These are phyloP conservation scores for Oligia latruncula DNA, from an alignment of 2,888 invertebrate genomes.

Conservation along the genomic window DNA sequence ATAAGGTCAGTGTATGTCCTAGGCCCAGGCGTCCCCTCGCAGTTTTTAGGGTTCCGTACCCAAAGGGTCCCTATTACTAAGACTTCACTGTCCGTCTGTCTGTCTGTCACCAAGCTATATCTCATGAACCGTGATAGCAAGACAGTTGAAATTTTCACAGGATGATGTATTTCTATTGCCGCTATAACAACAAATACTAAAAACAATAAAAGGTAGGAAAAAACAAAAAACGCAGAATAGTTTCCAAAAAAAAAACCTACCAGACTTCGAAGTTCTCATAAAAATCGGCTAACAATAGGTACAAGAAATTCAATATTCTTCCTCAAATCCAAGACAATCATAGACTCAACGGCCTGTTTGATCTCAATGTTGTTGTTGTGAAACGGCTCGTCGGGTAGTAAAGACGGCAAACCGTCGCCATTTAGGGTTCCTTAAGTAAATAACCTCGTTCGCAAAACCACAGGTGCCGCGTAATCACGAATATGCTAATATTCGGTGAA, in stretches of 20 bases:
- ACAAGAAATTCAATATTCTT: constrained; percentile 28
- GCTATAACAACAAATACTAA: too few relatives aligned
- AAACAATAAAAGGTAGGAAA: too few relatives aligned
- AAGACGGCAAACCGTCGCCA: constrained; percentile 28
- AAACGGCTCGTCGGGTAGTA: constrained; percentile 23
- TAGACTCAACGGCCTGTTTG: constrained; percentile 26
- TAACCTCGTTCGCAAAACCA: constrained; percentile 31
- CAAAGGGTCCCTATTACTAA: too few relatives aligned
- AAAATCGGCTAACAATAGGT: not conserved
- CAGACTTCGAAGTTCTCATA: not conserved
- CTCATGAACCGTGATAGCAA: too few relatives aligned
- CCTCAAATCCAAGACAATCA: constrained; percentile 6
- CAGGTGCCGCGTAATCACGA: constrained; percentile 52
- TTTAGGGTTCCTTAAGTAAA: constrained; percentile 31
- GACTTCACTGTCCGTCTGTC: too few relatives aligned
- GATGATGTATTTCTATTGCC: too few relatives aligned
- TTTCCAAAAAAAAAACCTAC: not conserved
- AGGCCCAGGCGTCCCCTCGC: not conserved
- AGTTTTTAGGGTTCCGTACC: too few relatives aligned
- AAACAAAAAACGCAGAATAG: too few relatives aligned
- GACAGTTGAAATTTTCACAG: too few relatives aligned
- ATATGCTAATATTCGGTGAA: constrained; percentile 51
- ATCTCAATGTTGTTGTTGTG: constrained; percentile 13
- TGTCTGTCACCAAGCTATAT: too few relatives aligned
- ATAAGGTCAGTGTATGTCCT: constrained; percentile 41